Evolutionary conservation across 2,888 invertebrate genomes (phyloP).

Genomic region (Philereme transversata): DNA sequence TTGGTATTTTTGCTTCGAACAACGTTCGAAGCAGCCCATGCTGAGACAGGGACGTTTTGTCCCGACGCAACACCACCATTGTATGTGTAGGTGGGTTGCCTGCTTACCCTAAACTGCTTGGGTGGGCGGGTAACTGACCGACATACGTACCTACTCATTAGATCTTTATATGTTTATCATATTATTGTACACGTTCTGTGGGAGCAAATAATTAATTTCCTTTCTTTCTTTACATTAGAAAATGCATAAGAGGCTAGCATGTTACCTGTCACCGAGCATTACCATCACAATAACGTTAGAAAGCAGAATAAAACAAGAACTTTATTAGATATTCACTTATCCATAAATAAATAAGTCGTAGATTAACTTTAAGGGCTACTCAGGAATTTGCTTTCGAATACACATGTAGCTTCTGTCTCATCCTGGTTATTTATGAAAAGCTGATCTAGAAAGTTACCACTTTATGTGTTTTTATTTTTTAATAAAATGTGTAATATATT

Average conservation of each 20-base stretch:
- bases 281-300: slow-evolving; percentile 19
- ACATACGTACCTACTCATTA: too few relatives aligned
- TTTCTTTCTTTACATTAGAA: background rate
- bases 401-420: slow-evolving; percentile 22
- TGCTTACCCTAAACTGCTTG: too few relatives aligned
- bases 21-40: too few relatives aligned
- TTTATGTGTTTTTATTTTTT: background rate
- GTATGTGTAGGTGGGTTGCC: too few relatives aligned
- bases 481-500: background rate
- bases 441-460: slow-evolving; percentile 24
- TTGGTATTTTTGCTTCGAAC: too few relatives aligned
- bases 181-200: too few relatives aligned
- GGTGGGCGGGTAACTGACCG: too few relatives aligned
- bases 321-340: slow-evolving; percentile 36
- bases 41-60: too few relatives aligned
- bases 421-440: slow-evolving; percentile 25
- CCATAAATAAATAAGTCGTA: slow-evolving; percentile 30
- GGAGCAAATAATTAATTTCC: too few relatives aligned
- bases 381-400: slow-evolving; percentile 35
- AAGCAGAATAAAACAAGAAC: slow-evolving; percentile 31
- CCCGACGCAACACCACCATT: too few relatives aligned
- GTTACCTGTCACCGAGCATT: slow-evolving; percentile 1
- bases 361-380: slow-evolving; percentile 32
- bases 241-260: background rate
- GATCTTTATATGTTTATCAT: too few relatives aligned